Evolutionary conservation across 2,113 vertebrate species (phyloP).

Genomic region (Dascyllus trimaculatus): DNA sequence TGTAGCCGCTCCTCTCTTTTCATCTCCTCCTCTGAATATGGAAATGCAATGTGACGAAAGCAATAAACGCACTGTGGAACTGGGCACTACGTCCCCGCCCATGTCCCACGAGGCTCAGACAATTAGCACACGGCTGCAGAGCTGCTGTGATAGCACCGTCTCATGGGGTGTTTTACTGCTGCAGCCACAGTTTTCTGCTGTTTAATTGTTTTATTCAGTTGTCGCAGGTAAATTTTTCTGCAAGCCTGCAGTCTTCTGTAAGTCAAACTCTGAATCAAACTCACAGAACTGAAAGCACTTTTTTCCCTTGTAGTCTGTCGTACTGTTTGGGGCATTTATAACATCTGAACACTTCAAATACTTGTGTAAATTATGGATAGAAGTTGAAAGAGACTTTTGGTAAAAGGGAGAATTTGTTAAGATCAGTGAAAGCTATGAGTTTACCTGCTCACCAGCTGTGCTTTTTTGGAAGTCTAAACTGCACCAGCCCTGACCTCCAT

Average conservation of each 20-base stretch:
- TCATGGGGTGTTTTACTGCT: conserved; percentile 36
- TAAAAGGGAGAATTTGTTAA: background rate
- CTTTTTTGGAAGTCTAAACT: background rate
- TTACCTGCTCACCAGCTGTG: background rate
- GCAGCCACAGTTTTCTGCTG: conserved; percentile 31
- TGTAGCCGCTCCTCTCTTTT: background rate
- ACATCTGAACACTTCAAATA: background rate
- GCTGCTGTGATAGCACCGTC: conserved; percentile 30
- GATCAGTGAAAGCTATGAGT: background rate
- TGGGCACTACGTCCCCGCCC: background rate
- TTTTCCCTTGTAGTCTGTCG: background rate
- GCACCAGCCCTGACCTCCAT: background rate
- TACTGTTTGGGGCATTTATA: background rate
- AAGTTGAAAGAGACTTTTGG: background rate
- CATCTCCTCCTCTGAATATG: background rate
- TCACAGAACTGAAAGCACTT: conserved; percentile 12
- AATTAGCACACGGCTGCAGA: conserved; percentile 37
- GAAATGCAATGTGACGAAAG: conserved; percentile 10
- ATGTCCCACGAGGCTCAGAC: conserved; percentile 28
- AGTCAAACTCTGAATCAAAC: conserved; percentile 26
- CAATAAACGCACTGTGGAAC: background rate
- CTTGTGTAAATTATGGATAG: background rate
- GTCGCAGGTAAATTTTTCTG: conserved; percentile 21
- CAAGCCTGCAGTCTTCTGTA: conserved; percentile 24
- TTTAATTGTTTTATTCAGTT: conserved; percentile 37